These are phyloP conservation scores for Digitonthophagus gazella DNA, from an alignment of 2,888 invertebrate genomes.

Conservation along the genomic window DNA sequence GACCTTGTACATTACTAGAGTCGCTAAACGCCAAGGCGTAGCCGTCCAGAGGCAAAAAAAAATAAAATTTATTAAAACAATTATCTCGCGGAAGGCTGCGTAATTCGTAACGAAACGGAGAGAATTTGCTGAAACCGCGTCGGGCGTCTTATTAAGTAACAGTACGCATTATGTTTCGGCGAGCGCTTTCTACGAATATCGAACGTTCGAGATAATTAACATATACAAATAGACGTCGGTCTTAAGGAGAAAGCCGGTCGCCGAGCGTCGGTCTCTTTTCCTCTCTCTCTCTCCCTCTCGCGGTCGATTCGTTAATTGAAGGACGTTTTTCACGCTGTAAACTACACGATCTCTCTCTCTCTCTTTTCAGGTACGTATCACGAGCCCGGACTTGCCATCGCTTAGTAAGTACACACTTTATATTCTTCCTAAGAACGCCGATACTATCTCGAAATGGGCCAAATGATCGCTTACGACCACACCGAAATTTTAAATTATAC, in stretches of 20 bases:
- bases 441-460: slow-evolving; percentile 8
- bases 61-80: background rate
- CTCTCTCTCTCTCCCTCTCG: background rate
- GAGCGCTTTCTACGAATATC: slow-evolving; percentile 13
- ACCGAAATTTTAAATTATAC: slow-evolving; percentile 4
- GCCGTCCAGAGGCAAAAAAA: background rate
- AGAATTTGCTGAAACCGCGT: background rate
- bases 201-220: slow-evolving; percentile 13
- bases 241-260: slow-evolving; percentile 17
- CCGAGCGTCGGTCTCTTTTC: background rate
- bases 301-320: background rate
- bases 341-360: background rate
- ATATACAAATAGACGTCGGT: slow-evolving; percentile 16
- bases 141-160: background rate
- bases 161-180: background rate
- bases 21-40: background rate
- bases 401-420: slow-evolving; percentile 13
- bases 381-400: slow-evolving; percentile 8
- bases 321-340: background rate
- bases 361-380: slow-evolving; percentile 11
- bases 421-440: slow-evolving; percentile 1
- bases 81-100: background rate
- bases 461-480: slow-evolving; percentile 13
- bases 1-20: background rate
- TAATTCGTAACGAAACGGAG: background rate